Conservation (phyloP, 2,888 invertebrate genomes). For the Timema podura region DNA sequence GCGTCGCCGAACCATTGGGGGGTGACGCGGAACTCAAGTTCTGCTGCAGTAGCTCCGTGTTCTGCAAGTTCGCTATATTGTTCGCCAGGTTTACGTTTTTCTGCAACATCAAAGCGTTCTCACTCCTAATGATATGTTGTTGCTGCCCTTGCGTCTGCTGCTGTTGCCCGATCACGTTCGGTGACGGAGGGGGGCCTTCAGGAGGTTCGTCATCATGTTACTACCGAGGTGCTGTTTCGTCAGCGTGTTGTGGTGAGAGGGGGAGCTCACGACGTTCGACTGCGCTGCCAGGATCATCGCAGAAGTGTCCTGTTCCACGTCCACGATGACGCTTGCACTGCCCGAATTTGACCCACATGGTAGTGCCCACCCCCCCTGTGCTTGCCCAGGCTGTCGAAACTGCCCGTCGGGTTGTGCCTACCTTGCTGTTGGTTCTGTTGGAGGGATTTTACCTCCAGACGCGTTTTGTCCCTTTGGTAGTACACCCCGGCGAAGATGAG, state of each 20-base stretch:
- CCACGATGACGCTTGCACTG: conserved; percentile 63
- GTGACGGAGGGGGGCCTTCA: conserved; percentile 59
- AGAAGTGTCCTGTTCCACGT: conserved; percentile 8
- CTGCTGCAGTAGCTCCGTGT: conserved; percentile 41
- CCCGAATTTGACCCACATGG: conserved; percentile 73
- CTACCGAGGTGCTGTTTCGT: conserved; percentile 21
- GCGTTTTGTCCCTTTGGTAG: conserved; percentile 73
- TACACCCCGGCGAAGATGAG: conserved; percentile 81
- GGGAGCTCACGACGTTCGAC: conserved; percentile 6
- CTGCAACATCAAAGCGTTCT: conserved; percentile 46
- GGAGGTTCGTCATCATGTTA: conserved; percentile 45
- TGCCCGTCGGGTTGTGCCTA: conserved; percentile 59
- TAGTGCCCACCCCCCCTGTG: conserved; percentile 62
- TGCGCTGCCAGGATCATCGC: neutral
- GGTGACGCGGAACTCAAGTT: conserved; percentile 46
- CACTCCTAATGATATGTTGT: conserved; percentile 32
- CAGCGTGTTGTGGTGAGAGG: conserved; percentile 23
- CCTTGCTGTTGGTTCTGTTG: conserved; percentile 70
- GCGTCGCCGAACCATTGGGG: conserved; percentile 54
- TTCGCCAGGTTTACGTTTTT: conserved; percentile 48
- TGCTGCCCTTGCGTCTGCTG: conserved; percentile 45
- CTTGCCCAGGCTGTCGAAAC: conserved; percentile 52
- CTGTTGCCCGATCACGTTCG: conserved; percentile 52
- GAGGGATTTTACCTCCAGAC: conserved; percentile 70
- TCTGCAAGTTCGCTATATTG: conserved; percentile 45